Base-by-base conservation (phyloP, 2,113 vertebrate species). In the Puffinus mauretanicus region DNA sequence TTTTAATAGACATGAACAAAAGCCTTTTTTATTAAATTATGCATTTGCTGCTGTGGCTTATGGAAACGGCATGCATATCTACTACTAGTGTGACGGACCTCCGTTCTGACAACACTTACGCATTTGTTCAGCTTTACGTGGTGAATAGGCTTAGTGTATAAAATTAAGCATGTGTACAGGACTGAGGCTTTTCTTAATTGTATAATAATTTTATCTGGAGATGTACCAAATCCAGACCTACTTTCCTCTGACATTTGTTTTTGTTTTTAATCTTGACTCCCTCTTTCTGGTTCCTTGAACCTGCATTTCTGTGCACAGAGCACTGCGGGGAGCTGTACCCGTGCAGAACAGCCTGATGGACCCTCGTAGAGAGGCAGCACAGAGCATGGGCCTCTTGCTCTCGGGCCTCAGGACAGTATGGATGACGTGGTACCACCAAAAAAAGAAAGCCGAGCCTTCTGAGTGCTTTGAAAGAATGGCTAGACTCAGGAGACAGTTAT, bases 21-120 rank as follows among this genome's bases (percentile, higher is more conserved):
- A 97, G 94, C n/a, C 86, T 96, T 95, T 95, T 93, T 95, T 94
- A 94, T 96, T 95, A 88, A 94, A 90, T 96, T 80, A 91, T 89
- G 75, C 75, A 30, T 96, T 91, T 94, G 58, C 96, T 94, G 83
- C 94, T 70, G 83, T 82, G 86, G 93, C 86, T 95, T 95, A 91
- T 94, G 84, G 95, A 93, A 95, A 95, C 7, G 3, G 82, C 73
- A 93, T 87, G 93, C 62, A 6, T 91, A 96, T 95, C 95, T 95
- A 57, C 88, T 82, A 84, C 81, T 76, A 79, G 78, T 80, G 86
- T 82, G 75, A 94, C 42, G 1, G 94, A 71, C 49, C 83, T 82
- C 70, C 30, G 22, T 57, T 57, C 88, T 95, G 81, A 94, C 96
- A 96, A 95, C 83, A 94, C 95, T 92, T 19, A 26, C 2, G 2